Conservation (phyloP, 37 sponge, comb jelly and placozoan species). For the Cladorhizidae sp. region DNA sequence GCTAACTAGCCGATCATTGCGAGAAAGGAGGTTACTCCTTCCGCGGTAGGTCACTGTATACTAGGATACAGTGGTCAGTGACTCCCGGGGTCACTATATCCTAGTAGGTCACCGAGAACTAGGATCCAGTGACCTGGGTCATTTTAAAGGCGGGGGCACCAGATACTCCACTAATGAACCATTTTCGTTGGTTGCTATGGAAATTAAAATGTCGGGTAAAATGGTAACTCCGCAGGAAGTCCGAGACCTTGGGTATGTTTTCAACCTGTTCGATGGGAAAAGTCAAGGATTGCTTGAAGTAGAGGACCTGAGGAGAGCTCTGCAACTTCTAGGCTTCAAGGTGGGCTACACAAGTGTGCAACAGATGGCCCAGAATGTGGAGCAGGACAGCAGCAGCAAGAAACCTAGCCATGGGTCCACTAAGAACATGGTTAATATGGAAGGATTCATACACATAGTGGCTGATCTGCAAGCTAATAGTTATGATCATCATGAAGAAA, state of each 20-base stretch:
- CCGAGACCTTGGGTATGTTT: conserved; percentile 67
- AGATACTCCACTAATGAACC: no score
- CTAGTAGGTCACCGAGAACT: no score
- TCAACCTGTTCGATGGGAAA: conserved; percentile 46
- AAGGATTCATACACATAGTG: conserved; percentile 61
- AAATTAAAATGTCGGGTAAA: not conserved
- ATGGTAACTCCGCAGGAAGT: conserved; percentile 67
- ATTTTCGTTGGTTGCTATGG: no score
- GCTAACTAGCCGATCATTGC: no score
- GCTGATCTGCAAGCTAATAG: conserved; percentile 48
- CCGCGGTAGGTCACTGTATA: no score
- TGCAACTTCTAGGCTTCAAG: conserved; percentile 52
- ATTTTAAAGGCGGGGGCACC: no score
- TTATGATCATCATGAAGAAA: conserved; percentile 74
- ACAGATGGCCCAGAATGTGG: conserved; percentile 11
- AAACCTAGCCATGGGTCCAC: not conserved
- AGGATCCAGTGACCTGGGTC: no score
- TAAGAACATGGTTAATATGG: conserved; percentile 19
- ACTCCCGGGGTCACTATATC: no score
- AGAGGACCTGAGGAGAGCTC: conserved; percentile 31
- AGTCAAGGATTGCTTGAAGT: conserved; percentile 2
- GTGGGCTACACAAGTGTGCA: conserved; percentile 1
- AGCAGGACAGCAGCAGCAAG: not conserved
- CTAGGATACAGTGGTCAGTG: no score
- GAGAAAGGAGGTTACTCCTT: no score